Conservation (phyloP, 1,140 invertebrate species). For the Pachypeltis micranthus region DNA sequence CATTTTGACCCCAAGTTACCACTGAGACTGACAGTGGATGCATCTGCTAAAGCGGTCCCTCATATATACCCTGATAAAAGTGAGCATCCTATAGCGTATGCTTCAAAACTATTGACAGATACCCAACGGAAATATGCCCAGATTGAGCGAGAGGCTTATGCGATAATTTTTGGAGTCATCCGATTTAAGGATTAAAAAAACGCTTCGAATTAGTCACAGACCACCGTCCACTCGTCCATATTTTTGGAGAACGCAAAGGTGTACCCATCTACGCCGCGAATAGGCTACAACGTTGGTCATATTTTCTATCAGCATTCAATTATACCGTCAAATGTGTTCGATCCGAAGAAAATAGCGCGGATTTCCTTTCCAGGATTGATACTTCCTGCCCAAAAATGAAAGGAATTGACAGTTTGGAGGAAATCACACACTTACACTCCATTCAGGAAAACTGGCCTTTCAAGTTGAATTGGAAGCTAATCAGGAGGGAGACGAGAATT, state of each 20-base stretch:
- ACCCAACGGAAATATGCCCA: conserved; percentile 40
- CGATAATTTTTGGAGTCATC: conserved; percentile 36
- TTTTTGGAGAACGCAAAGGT: conserved; percentile 13
- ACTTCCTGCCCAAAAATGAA: too few species aligned
- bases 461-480: too few species aligned
- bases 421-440: too few species aligned
- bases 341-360: background rate
- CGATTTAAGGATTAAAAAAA: conserved; percentile 17
- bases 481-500: too few species aligned
- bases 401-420: too few species aligned
- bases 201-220: conserved; percentile 1
- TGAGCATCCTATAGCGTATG: conserved; percentile 32
- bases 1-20: conserved; percentile 29
- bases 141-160: conserved; percentile 41
- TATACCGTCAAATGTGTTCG: conserved; percentile 15
- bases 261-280: conserved; percentile 15
- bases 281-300: conserved; percentile 17
- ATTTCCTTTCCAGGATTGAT: background rate
- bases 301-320: conserved; percentile 16
- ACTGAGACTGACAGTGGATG: conserved; percentile 30
- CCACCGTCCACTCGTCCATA: background rate
- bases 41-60: conserved; percentile 29
- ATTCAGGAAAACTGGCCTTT: too few species aligned
- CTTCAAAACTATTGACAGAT: conserved; percentile 33
- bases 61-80: conserved; percentile 28